Evolutionary conservation across 2,888 invertebrate species (phyloP).

Genomic region (Lasioglossum oenotherae): DNA sequence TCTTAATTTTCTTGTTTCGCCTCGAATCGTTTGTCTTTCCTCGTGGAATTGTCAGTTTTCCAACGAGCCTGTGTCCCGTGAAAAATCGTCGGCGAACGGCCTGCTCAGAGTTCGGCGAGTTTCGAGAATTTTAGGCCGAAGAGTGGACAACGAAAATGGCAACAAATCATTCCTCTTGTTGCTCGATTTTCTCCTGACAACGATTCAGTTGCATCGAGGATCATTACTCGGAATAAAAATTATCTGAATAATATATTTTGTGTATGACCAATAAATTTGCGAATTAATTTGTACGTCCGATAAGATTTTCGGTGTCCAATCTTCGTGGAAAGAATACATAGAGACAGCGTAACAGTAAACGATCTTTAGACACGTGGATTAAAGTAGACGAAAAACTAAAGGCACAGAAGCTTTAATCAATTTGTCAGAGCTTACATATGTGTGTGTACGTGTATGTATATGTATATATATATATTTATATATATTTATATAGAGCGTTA

Average conservation of each 20-base stretch:
- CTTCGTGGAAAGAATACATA: background rate
- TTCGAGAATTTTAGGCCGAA: background rate
- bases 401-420: conserved; percentile 44
- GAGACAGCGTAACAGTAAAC: background rate
- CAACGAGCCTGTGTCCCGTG: conserved; percentile 1
- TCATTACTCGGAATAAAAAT: background rate
- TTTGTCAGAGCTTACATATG: conserved; percentile 37
- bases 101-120: conserved; percentile 41
- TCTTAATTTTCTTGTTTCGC: background rate
- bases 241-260: background rate
- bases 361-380: conserved; percentile 12
- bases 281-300: background rate
- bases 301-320: background rate
- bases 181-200: background rate
- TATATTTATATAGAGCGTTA: conserved; percentile 26
- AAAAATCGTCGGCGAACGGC: conserved; percentile 53
- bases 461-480: background rate
- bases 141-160: background rate
- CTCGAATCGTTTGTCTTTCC: background rate
- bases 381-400: conserved; percentile 32
- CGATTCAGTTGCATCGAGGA: too few species aligned
- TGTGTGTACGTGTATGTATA: conserved; percentile 9
- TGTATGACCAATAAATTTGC: background rate
- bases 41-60: background rate
- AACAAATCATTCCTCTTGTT: background rate